Percentiles rank a stretch among this genome's conserved stretches.
These are phyloP conservation scores for Montipora efflorescens DNA, from an alignment of 64 coral and sea anemone genomes.

Conservation along the genomic window DNA sequence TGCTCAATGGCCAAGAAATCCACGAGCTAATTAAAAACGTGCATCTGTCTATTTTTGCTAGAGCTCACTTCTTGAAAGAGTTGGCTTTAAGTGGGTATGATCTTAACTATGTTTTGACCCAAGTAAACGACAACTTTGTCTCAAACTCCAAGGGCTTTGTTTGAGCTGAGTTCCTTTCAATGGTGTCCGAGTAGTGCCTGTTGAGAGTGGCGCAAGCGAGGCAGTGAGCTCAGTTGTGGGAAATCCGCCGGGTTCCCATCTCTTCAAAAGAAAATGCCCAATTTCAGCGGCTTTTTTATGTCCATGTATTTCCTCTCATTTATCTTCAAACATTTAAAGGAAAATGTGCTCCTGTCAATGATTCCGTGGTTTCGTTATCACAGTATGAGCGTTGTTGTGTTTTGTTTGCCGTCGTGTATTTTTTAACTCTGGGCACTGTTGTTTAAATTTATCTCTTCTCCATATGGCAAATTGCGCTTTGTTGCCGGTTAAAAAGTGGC, in stretches of 20 bases:
- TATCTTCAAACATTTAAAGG: not conserved
- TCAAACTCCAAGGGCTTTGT: no score
- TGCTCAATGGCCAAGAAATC: not conserved
- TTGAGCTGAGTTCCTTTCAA: not conserved
- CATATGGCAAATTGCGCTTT: not conserved
- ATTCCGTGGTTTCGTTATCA: not conserved
- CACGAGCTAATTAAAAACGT: slow-evolving; percentile 1
- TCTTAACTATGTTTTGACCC: no score
- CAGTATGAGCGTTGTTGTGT: not conserved
- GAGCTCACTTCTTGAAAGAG: no score
- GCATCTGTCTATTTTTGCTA: not conserved
- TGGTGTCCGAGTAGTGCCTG: not conserved
- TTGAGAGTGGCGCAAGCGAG: not conserved
- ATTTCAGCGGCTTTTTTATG: not conserved
- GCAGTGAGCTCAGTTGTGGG: not conserved
- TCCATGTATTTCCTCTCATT: not conserved
- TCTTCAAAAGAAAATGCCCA: not conserved
- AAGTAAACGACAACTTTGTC: no score
- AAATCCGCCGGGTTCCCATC: not conserved
- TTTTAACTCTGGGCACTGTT: not conserved
- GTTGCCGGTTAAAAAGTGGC: no score
- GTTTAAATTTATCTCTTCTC: not conserved
- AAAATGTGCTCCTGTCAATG: not conserved
- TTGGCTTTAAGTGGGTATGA: no score
- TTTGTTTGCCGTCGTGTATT: not conserved